Conservation (phyloP, 1,140 invertebrate genomes). For the Manduca sexta region DNA sequence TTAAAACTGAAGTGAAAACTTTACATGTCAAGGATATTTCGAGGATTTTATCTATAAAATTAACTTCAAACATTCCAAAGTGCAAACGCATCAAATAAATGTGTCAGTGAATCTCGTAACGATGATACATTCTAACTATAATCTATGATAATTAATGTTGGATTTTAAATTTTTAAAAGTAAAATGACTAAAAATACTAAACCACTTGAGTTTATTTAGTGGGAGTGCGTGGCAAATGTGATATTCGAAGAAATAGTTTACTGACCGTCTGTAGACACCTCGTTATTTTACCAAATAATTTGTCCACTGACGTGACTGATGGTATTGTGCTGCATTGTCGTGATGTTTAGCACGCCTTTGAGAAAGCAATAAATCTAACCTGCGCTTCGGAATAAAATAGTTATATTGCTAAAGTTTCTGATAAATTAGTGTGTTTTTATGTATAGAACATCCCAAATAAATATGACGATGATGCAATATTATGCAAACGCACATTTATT, state of each 20-base stretch:
- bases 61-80: neutral
- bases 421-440: too few relatives aligned
- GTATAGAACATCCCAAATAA: too few relatives aligned
- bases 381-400: conserved; percentile 29
- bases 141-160: conserved; percentile 4
- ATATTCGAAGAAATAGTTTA: conserved; percentile 9
- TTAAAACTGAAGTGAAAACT: conserved; percentile 4
- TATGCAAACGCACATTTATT: neutral
- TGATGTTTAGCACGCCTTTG: conserved; percentile 37
- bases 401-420: conserved; percentile 2
- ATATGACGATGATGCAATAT: neutral
- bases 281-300: conserved; percentile 39
- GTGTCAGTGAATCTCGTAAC: neutral
- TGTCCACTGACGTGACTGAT: conserved; percentile 40
- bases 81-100: conserved; percentile 1
- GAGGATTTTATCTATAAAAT: neutral
- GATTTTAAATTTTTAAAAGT: conserved; percentile 2
- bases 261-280: conserved; percentile 25
- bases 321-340: conserved; percentile 30
- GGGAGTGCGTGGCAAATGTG: conserved; percentile 4
- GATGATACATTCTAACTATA: conserved; percentile 4
- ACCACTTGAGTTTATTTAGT: conserved; percentile 13
- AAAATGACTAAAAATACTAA: conserved; percentile 11
- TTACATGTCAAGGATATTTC: neutral
- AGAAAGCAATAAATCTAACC: conserved; percentile 34